Evolutionary conservation across 2,797 vertebrate genomes (phyloP).

Genomic region (Oreonectes daqikongensis): DNA sequence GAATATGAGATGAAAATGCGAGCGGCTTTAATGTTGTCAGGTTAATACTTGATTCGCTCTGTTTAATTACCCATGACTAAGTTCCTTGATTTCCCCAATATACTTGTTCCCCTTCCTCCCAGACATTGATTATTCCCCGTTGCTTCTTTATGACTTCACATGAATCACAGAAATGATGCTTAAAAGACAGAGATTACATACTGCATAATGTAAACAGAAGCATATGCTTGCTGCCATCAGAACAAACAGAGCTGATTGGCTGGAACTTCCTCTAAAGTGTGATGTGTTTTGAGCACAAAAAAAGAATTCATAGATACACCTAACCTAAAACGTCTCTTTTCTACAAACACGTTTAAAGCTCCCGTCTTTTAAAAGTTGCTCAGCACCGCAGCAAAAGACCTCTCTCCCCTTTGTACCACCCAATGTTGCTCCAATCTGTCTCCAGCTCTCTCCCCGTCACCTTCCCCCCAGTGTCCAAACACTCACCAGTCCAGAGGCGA

Average conservation of each 20-base stretch:
- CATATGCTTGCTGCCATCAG: slow-evolving; percentile 31
- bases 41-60: slow-evolving; percentile 47
- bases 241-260: slow-evolving; percentile 27
- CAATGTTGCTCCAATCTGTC: not conserved
- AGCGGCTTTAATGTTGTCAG: slow-evolving; percentile 21
- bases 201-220: slow-evolving; percentile 45
- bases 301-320: not conserved
- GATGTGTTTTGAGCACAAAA: not conserved
- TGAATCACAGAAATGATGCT: slow-evolving; percentile 20
- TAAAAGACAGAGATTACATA: slow-evolving; percentile 42
- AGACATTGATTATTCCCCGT: slow-evolving; percentile 28
- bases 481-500: slow-evolving; percentile 96
- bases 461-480: slow-evolving; percentile 32
- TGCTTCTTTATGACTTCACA: slow-evolving; percentile 30
- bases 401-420: not conserved
- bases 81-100: slow-evolving; percentile 38
- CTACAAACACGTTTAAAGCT: not conserved
- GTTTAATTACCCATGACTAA: slow-evolving; percentile 44
- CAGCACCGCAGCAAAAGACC: not conserved
- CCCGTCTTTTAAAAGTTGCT: not conserved
- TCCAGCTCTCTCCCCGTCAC: too few species aligned
- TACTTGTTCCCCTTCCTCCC: slow-evolving; percentile 14
- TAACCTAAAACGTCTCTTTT: not conserved
- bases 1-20: slow-evolving; percentile 10
- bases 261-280: slow-evolving; percentile 19